Evolutionary conservation across 2,113 vertebrate species (phyloP).

Genomic region (Bubo bubo): DNA sequence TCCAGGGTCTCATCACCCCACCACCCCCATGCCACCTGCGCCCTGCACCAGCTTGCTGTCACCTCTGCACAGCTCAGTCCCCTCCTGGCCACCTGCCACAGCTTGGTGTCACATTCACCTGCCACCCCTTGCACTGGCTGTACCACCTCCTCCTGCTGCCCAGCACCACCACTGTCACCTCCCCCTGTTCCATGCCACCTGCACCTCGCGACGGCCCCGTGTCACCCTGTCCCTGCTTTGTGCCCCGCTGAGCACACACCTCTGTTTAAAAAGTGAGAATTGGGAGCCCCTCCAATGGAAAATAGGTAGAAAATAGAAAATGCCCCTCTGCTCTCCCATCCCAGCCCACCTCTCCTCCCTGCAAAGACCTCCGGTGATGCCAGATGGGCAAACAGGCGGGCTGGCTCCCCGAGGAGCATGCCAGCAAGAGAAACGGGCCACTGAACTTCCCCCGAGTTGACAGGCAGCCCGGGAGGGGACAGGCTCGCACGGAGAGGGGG

Average conservation of each 20-base stretch:
- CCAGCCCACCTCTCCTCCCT: not conserved
- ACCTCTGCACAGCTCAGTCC: not conserved
- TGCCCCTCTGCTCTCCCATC: fast-evolving
- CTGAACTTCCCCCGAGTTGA: not conserved
- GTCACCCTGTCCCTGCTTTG: not conserved
- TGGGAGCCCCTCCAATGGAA: not conserved
- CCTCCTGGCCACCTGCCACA: not conserved
- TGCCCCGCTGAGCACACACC: not conserved
- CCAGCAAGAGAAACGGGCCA: not conserved
- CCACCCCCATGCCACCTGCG: not conserved
- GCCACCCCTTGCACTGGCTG: not conserved
- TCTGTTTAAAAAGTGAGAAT: fast-evolving
- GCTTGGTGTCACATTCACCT: not conserved
- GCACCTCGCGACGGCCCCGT: not conserved
- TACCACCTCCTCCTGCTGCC: not conserved
- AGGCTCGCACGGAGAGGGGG: fast-evolving
- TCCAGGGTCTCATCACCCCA: not conserved
- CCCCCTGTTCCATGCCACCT: not conserved
- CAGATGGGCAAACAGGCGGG: slow-evolving; percentile 32
- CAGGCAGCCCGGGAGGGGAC: not conserved
- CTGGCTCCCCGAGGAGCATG: not conserved
- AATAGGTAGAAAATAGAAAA: not conserved
- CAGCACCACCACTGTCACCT: not conserved
- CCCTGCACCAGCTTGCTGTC: not conserved
- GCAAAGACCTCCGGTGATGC: not conserved